A percentile compares a stretch with the other conserved stretches of the same genome.
phyloP scores from a whole-genome alignment of 2,797 vertebrate species.

The Eurystomus glaucurus region DNA sequence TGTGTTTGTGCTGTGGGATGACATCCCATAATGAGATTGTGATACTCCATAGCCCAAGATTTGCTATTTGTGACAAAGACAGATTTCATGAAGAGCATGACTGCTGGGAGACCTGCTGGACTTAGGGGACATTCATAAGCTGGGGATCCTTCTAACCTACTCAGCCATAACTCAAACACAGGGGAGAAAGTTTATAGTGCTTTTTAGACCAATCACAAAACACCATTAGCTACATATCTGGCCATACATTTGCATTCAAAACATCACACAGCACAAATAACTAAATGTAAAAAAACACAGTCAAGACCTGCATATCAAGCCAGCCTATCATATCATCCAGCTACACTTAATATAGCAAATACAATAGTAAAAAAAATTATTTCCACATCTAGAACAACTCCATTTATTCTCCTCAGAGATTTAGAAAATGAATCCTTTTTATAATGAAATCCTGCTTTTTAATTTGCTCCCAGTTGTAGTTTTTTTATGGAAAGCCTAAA shows the following conservation, averaged over 20 bases:
- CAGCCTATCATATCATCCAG: neutral
- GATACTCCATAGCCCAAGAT: constrained; percentile 67
- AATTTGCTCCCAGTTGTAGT: neutral
- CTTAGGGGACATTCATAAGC: neutral
- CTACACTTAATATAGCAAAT: neutral
- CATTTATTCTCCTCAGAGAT: neutral
- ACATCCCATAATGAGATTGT: constrained; percentile 77
- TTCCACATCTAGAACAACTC: neutral
- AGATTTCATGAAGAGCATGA: constrained; percentile 51
- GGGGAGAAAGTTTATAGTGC: constrained; percentile 19
- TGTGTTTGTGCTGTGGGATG: constrained; percentile 69
- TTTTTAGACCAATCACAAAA: constrained; percentile 10
- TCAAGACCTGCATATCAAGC: neutral
- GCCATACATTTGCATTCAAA: neutral
- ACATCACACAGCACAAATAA: neutral
- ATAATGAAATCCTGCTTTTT: neutral
- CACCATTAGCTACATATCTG: constrained; percentile 30
- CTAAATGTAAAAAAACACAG: neutral
- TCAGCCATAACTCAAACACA: neutral
- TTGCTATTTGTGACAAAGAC: constrained; percentile 77
- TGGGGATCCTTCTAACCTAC: neutral
- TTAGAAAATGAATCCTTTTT: constrained; percentile 9
- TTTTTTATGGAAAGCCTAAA: constrained; percentile 34
- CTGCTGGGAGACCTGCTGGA: neutral
- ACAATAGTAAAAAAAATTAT: neutral